Conservation (phyloP, 2,888 invertebrate species). For the Macroteleia sp. region DNA sequence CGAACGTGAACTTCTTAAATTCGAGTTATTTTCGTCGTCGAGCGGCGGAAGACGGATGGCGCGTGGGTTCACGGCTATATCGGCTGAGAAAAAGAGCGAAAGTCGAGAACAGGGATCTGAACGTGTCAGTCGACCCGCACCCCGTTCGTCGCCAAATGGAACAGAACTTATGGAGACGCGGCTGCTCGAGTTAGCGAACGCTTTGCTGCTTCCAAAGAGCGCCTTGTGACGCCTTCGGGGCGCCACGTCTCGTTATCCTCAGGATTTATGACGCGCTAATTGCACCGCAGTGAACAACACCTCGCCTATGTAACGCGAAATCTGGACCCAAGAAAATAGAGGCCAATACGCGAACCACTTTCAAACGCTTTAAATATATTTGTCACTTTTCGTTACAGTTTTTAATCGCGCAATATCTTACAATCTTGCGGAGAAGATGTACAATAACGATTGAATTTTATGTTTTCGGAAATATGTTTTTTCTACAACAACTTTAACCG, state of each 20-base stretch:
- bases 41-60: conserved; percentile 79
- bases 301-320: conserved; percentile 65
- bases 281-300: conserved; percentile 80
- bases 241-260: conserved; percentile 83
- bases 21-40: conserved; percentile 81
- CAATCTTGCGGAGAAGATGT: too few relatives aligned
- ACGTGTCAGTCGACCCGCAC: conserved; percentile 62
- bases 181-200: conserved; percentile 71
- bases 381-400: not conserved
- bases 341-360: conserved; percentile 11
- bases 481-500: too few relatives aligned
- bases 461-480: too few relatives aligned
- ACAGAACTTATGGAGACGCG: conserved; percentile 71
- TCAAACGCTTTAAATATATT: not conserved
- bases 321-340: conserved; percentile 42
- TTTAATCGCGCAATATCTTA: too few relatives aligned
- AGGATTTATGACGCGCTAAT: conserved; percentile 83
- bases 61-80: conserved; percentile 75
- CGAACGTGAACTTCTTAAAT: conserved; percentile 80
- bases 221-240: conserved; percentile 81
- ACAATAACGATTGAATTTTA: too few relatives aligned
- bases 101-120: conserved; percentile 51
- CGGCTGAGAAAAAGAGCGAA: conserved; percentile 56
- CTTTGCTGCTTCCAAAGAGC: conserved; percentile 67
- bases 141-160: conserved; percentile 65